Percentiles rank a stretch among this genome's conserved stretches.
Evolutionary conservation across 2,888 invertebrate species (phyloP).

Genomic region (Heterodera filipjevi): DNA sequence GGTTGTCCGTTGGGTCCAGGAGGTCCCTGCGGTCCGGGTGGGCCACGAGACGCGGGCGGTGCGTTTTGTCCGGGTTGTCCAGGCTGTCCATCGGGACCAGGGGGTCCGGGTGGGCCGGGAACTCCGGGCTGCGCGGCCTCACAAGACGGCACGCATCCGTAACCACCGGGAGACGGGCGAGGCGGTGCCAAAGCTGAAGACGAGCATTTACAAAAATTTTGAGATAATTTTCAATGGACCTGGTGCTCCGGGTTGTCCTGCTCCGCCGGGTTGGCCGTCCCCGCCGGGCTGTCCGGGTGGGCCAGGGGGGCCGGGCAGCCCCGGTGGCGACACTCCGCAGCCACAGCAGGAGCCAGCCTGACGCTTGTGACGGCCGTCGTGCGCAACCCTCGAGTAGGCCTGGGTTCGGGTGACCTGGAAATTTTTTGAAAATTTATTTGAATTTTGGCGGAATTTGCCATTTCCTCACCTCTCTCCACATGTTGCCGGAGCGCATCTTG

Average conservation of each 20-base stretch:
- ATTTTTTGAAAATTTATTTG: background rate
- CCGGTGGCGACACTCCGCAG: constrained; percentile 39
- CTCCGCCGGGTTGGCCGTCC: constrained; percentile 7
- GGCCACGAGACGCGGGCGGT: constrained; percentile 36
- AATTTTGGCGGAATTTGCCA: too few relatives aligned
- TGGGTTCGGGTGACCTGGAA: background rate
- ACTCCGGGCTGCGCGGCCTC: background rate
- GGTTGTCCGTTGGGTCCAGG: constrained; percentile 38
- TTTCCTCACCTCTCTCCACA: constrained; percentile 56
- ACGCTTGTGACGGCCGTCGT: background rate
- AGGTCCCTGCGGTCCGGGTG: constrained; percentile 34
- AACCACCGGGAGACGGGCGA: constrained; percentile 41
- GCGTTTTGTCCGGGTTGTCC: constrained; percentile 36
- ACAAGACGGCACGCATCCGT: constrained; percentile 52
- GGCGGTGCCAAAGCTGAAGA: constrained; percentile 38
- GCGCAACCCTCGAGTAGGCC: background rate
- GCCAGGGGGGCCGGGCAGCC: constrained; percentile 49
- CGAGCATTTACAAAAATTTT: background rate
- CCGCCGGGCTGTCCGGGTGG: constrained; percentile 52
- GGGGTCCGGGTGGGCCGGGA: constrained; percentile 46
- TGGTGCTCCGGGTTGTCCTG: constrained; percentile 47
- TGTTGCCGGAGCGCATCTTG: constrained; percentile 54
- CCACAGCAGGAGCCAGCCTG: constrained; percentile 21
- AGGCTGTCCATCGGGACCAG: constrained; percentile 41
- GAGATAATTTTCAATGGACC: constrained; percentile 36